phyloP scores from a whole-genome alignment of 2,797 vertebrate species.

The Channallabes apus region DNA sequence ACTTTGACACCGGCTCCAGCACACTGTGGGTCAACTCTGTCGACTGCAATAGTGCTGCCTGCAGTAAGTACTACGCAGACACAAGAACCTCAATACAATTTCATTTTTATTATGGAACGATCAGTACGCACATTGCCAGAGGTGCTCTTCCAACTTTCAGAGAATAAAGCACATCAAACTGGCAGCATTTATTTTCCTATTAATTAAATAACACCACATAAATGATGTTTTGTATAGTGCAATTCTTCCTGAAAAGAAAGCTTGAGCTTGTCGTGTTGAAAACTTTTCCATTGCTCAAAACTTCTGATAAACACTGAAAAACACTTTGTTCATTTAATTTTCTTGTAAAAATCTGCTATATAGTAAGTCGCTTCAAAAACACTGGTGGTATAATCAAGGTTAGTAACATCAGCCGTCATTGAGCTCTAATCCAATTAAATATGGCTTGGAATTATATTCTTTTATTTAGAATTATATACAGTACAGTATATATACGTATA shows the following conservation, averaged over 20 bases:
- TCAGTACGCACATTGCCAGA: not conserved
- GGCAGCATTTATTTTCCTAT: not conserved
- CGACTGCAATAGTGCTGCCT: conserved; percentile 49
- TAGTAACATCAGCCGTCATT: not conserved
- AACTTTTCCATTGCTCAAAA: not conserved
- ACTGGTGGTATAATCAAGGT: not conserved
- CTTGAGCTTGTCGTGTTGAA: not conserved
- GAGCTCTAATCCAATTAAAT: not conserved
- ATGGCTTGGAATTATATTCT: not conserved
- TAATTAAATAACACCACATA: not conserved
- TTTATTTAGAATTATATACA: too few species aligned
- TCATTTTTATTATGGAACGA: conserved; percentile 14
- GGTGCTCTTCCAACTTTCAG: not conserved
- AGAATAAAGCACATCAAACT: not conserved
- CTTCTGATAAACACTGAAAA: not conserved
- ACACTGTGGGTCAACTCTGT: conserved; percentile 56
- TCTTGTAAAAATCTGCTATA: not conserved
- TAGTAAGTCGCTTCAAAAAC: not conserved
- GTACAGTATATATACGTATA: too few species aligned
- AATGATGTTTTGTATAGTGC: not conserved
- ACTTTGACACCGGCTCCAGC: conserved; percentile 55
- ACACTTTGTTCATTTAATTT: not conserved
- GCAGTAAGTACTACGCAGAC: conserved; percentile 43
- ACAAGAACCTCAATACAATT: not conserved
- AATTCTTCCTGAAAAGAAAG: not conserved